Evolutionary conservation across 2,888 invertebrate species (phyloP), one percentile per base, ranked within the genome.

Genomic region (Blastobasis lacticolella): DNA sequence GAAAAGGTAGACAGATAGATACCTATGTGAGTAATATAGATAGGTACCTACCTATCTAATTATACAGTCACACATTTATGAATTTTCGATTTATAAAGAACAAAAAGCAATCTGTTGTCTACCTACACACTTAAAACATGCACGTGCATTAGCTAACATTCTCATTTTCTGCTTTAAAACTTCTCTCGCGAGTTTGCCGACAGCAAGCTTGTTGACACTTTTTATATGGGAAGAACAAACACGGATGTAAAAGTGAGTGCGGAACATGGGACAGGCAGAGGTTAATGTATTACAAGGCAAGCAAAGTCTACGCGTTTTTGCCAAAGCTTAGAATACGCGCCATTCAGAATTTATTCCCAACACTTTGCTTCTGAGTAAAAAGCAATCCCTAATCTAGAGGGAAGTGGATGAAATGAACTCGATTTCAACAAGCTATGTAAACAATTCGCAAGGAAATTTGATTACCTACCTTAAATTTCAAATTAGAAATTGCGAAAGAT

Each of bases 171-270:
- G 23, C 23, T 23, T 23, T 23, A 23, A 23, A 23, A 23, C 23
- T 23, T 23, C 23, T 23, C 23, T 3, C 23, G 23, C 23, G 23
- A 23, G 23, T 23, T 23, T 23, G 55, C 51, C 49, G 53, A 51
- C 53, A 48, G 46, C 48, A 51, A 49, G 55, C 56, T 54, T 59
- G 57, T 62, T 62, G 58, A 58, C 56, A 56, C 54, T 62, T 60
- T 59, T 59, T 62, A 53, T 54, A 56, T 56, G 59, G 53, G 58
- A 62, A 59, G 23, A 56, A 55, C 52, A 51, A 54, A 59, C 55
- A 54, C 63, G 60, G 62, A 60, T 62, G 57, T 59, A 63, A 63
- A 62, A 63, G 59, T 61, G 57, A 62, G 55, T 60, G 45, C 49
- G 53, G 46, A 52, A 46, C 50, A 23, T 23, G 23, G 23, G 23